Evolutionary conservation across 2,113 vertebrate species (phyloP), one percentile per base, ranked within the genome.

Genomic region (Syngnathus typhle): DNA sequence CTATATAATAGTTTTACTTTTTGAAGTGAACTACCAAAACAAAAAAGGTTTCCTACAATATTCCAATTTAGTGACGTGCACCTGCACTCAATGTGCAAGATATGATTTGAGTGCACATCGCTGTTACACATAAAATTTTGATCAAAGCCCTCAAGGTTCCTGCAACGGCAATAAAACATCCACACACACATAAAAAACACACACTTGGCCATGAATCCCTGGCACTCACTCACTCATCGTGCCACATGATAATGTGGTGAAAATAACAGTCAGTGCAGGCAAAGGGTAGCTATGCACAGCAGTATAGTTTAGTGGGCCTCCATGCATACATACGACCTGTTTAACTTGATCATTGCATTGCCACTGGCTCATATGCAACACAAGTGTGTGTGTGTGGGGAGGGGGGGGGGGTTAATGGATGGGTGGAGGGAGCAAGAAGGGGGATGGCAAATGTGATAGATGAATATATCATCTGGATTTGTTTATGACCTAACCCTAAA

Each of bases 241-340:
- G 7, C 16, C 63, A 55, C 62, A 67, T 73, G 54, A 72, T 70
- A 68, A 78, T 59, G 68, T 68, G 60, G 74, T 65, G 71, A 69
- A 73, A 44, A 62, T 62, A 44, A 44, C 39, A 52, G 32, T 65
- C 44, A 47, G 32, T 60, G 67, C 19, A 70, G 60, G 55, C 72
- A 59, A 52, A 60, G 5, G 23, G 47, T 51, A 72, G 54, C 67
- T 46, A 44, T 60, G 46, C 74, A 68, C 60, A 69, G 80, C 71
- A 80, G 70, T 77, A 52, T 68, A 59, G 76, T 75, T 73, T 64
- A 73, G 75, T 36, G 76, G 72, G 77, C 67, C 64, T 79, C 69
- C 74, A 60, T 85, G 82, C 87, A 87, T 87, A 85, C 87, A 88
- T 77, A 85, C 85, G 74, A 81, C 85, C 82, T 85, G 74, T 81